Percentiles rank a stretch among this genome's conserved stretches.
Conservation (phyloP, 1,140 invertebrate species). For the Plutomurus gul region DNA sequence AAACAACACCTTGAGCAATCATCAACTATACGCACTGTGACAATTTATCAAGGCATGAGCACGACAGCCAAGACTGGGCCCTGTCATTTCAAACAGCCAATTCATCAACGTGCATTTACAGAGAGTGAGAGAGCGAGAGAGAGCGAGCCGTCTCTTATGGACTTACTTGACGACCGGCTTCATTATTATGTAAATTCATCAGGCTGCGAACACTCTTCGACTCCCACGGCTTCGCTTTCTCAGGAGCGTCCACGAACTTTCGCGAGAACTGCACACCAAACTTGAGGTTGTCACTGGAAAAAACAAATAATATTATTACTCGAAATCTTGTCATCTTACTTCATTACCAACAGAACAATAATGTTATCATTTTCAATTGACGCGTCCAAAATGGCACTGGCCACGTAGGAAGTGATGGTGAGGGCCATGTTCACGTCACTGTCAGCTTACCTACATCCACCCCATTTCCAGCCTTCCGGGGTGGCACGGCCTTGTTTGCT, state of each 20-base stretch:
- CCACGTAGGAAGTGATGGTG: not conserved
- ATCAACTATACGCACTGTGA: not conserved
- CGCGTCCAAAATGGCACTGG: not conserved
- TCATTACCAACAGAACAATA: not conserved
- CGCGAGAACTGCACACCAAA: slow-evolving; percentile 66
- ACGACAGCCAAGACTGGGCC: not conserved
- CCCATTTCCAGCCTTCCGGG: slow-evolving; percentile 70
- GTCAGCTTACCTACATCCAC: slow-evolving; percentile 63
- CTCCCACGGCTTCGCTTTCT: slow-evolving; percentile 58
- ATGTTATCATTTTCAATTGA: slow-evolving; percentile 9
- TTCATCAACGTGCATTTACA: too few species aligned
- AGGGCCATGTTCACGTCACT: not conserved
- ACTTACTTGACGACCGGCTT: slow-evolving; percentile 66
- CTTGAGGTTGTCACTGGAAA: slow-evolving; percentile 65
- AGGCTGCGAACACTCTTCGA: slow-evolving; percentile 60
- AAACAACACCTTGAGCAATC: not conserved
- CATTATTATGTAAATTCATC: slow-evolving; percentile 72
- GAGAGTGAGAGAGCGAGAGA: too few species aligned
- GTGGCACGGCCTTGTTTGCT: slow-evolving; percentile 60
- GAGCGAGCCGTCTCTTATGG: too few species aligned
- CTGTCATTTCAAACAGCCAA: too few species aligned
- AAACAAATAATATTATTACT: slow-evolving; percentile 22
- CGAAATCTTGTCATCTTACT: not conserved
- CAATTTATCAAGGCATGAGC: slow-evolving; percentile 16
- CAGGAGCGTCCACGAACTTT: slow-evolving; percentile 68